Base-by-base conservation (phyloP, 1,140 invertebrate species). In the Condylostylus longicornis region DNA sequence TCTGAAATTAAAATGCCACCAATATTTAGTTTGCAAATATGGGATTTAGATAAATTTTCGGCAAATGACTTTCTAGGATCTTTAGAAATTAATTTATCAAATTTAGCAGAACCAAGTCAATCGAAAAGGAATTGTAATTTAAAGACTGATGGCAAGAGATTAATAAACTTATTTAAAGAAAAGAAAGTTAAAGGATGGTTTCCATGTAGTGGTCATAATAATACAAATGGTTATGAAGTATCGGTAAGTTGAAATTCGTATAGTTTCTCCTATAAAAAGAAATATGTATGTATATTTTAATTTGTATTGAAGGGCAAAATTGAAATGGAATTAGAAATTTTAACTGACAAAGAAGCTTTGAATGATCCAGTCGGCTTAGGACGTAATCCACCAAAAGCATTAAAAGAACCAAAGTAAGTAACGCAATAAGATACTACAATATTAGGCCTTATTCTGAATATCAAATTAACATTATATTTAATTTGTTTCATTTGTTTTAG, bases 121-220 rank as follows among this genome's bases (percentile, higher is more conserved):
- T 61, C n/a, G 57, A 68, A 0, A 65, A 69, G 40, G 63, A 61
- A 66, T 66, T 17, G 50, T 75, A 23, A 63, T 71, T 0, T 42
- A 23, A 40, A 71, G 54, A n/a, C n/a, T n/a, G n/a, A n/a, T n/a
- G n/a, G n/a, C n/a, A n/a, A 49, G 12, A 66, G 53, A 45, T 75
- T 67, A 68, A 62, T 88, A 14, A 84, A 83, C 63, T 61, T 91
- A 14, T 93, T 93, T 54, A 75, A 77, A 56, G 62, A 75, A 19
- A 71, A 70, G 48, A 60, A 72, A 29, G 69, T 75, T 3, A 72
- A 71, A 49, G 84, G 79, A 2, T 91, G 86, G 86, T 91, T 86
- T 82, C 84, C 86, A 0, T 36, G 52, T 28, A 17, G 40, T 1
- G 34, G 25, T 13, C 18, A 25, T 2, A 10, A 33, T 12, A 12